These are phyloP conservation scores for Centropristis striata DNA, from an alignment of 2,113 vertebrate genomes.

Conservation along the genomic window DNA sequence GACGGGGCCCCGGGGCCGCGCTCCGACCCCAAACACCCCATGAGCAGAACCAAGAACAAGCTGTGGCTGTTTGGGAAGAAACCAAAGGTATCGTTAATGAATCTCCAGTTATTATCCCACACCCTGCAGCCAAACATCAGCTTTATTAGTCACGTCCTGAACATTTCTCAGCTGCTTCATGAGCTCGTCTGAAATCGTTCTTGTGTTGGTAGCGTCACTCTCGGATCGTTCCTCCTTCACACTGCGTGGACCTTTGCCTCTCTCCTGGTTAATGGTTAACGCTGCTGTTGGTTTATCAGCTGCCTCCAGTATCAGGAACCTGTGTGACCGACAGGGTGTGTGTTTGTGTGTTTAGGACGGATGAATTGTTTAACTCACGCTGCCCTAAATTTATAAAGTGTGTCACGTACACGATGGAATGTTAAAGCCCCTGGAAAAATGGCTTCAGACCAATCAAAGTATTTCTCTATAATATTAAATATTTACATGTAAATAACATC, in stretches of 20 bases:
- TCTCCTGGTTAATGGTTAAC: constrained; percentile 67
- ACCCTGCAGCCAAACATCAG: background rate
- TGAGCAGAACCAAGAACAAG: constrained; percentile 95
- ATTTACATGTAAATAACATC: no score
- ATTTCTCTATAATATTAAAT: background rate
- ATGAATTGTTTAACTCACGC: background rate
- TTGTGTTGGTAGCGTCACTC: background rate
- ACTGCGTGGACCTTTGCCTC: constrained; percentile 60
- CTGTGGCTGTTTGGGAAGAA: constrained; percentile 99
- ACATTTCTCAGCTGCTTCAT: background rate
- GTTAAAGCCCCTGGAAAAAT: background rate
- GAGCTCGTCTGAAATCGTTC: background rate
- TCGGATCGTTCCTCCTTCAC: background rate
- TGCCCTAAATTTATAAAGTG: no score
- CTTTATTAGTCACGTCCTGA: constrained; percentile 21
- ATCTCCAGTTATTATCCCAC: background rate
- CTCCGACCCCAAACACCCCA: constrained; percentile 91
- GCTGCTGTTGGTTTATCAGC: constrained; percentile 33
- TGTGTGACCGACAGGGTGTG: constrained; percentile 37
- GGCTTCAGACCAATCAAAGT: background rate
- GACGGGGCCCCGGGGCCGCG: constrained; percentile 83
- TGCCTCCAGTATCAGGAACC: constrained; percentile 10
- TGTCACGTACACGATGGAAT: no score
- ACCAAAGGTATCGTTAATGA: constrained; percentile 90
- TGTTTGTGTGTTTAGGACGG: constrained; percentile 16